Evolutionary conservation across 2,113 vertebrate species (phyloP).

Genomic region (Corythaeola cristata): DNA sequence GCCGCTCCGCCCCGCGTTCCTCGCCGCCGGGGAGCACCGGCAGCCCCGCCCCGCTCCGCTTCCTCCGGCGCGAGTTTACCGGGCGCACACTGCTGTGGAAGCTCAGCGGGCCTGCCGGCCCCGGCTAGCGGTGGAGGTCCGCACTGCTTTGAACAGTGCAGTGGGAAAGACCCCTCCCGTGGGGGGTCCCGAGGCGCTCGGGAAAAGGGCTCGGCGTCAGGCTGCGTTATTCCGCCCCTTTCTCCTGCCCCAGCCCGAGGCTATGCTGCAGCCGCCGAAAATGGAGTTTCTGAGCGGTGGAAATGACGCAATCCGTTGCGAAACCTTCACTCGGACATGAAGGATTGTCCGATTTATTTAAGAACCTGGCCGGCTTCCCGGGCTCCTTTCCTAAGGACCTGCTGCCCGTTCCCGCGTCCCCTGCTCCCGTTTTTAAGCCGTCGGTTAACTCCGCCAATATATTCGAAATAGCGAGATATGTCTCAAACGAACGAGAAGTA

Average conservation of each 20-base stretch:
- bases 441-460: not conserved
- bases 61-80: not conserved
- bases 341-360: not conserved
- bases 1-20: too few species aligned
- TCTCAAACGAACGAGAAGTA: not conserved
- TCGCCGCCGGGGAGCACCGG: too few species aligned
- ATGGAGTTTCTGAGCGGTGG: not conserved
- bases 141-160: too few species aligned
- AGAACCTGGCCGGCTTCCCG: not conserved
- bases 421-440: not conserved
- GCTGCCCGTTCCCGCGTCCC: not conserved
- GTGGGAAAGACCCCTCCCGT: not conserved
- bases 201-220: rapidly evolving
- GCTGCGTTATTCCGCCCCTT: not conserved
- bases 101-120: rapidly evolving
- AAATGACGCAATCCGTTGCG: not conserved
- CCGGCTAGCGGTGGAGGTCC: too few species aligned
- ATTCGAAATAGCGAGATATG: not conserved
- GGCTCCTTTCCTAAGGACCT: not conserved
- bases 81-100: not conserved
- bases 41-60: too few species aligned
- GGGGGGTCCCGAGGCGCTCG: too few species aligned
- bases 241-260: not conserved
- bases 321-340: not conserved
- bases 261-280: not conserved